Evolutionary conservation across 2,888 invertebrate genomes (phyloP).

Genomic region (Lobophora halterata): DNA sequence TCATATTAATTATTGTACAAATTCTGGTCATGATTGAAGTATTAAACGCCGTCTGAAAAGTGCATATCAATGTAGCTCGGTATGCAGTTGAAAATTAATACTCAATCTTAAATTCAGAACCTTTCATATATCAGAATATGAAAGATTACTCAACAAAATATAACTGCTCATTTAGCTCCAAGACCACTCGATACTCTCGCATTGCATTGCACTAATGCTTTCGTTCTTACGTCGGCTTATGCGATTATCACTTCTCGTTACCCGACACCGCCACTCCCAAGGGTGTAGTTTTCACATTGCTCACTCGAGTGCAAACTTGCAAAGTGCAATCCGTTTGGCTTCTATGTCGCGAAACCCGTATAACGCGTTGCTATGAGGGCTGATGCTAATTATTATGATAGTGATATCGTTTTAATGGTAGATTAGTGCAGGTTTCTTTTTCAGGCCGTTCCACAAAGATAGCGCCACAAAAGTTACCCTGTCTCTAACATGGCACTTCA

Average conservation of each 20-base stretch:
- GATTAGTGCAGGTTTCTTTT: slow-evolving; percentile 4
- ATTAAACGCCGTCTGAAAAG: too few relatives aligned
- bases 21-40: too few relatives aligned
- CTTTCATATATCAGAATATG: too few relatives aligned
- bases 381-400: slow-evolving; percentile 14
- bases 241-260: slow-evolving; percentile 19
- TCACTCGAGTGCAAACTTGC: slow-evolving; percentile 48
- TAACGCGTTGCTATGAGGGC: slow-evolving; percentile 15
- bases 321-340: slow-evolving; percentile 44
- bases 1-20: too few relatives aligned
- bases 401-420: slow-evolving; percentile 11
- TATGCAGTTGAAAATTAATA: too few relatives aligned
- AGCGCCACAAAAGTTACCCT: too few relatives aligned
- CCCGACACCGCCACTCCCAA: slow-evolving; percentile 26
- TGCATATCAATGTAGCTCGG: too few relatives aligned
- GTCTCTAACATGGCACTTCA: too few relatives aligned
- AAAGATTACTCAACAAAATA: too few relatives aligned
- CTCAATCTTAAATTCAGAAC: too few relatives aligned
- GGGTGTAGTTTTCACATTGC: slow-evolving; percentile 39
- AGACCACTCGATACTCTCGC: slow-evolving; percentile 5
- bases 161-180: too few relatives aligned
- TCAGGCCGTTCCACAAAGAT: too few relatives aligned
- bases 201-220: background rate
- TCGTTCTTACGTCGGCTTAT: slow-evolving; percentile 4
- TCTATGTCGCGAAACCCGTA: slow-evolving; percentile 19